A percentile compares a stretch with the other conserved stretches of the same genome.
These are phyloP conservation scores for Onychorhynchus coronatus DNA, from an alignment of 2,113 vertebrate genomes.

Conservation along the genomic window DNA sequence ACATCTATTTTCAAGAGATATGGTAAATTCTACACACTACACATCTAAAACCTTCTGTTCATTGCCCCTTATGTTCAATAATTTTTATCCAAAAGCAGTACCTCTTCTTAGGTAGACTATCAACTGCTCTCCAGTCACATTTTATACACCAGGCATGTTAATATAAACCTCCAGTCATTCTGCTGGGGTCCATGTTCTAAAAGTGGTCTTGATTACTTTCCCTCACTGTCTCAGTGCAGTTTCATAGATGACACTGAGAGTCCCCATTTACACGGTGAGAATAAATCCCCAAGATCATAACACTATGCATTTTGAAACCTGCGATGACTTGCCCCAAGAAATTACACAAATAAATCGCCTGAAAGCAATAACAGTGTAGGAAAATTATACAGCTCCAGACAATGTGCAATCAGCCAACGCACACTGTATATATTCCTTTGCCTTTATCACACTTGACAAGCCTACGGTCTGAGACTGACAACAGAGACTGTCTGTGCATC, in stretches of 20 bases:
- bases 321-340: slow-evolving; percentile 26
- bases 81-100: neutral
- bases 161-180: slow-evolving; percentile 12
- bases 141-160: neutral
- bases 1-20: slow-evolving; percentile 8
- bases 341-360: slow-evolving; percentile 55
- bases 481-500: neutral
- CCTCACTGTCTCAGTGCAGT: neutral
- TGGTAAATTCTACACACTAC: neutral
- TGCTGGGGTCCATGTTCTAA: neutral
- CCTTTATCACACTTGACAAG: neutral
- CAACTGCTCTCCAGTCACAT: neutral
- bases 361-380: slow-evolving; percentile 22
- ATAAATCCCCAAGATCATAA: slow-evolving; percentile 34
- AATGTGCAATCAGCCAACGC: slow-evolving; percentile 33
- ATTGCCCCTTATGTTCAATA: neutral
- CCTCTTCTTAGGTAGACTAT: neutral
- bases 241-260: slow-evolving; percentile 7
- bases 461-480: neutral
- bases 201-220: slow-evolving; percentile 11
- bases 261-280: neutral
- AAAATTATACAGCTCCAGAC: slow-evolving; percentile 40
- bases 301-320: slow-evolving; percentile 14
- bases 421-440: neutral
- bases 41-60: neutral